Percentiles rank a stretch among this genome's conserved stretches.
phyloP scores from a whole-genome alignment of 2,797 vertebrate genomes.

The Sebastolobus alascanus region DNA sequence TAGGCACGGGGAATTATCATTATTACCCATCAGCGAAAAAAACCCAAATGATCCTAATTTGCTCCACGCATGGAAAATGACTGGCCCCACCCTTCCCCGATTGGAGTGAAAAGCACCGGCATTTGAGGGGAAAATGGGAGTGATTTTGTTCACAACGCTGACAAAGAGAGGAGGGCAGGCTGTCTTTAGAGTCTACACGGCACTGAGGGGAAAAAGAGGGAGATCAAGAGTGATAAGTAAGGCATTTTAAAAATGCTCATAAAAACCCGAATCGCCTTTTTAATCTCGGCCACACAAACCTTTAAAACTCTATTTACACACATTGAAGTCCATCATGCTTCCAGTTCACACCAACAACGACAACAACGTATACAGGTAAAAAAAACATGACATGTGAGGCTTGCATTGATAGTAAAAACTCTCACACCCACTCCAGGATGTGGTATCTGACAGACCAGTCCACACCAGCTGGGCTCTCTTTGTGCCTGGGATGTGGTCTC shows the following conservation, averaged over 20 bases:
- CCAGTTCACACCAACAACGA: conserved; percentile 24
- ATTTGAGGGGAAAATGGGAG: conserved; percentile 74
- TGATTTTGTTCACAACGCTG: conserved; percentile 65
- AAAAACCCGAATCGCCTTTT: conserved; percentile 22
- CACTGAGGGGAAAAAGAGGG: neutral
- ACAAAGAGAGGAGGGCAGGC: conserved; percentile 60
- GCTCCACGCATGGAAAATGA: conserved; percentile 58
- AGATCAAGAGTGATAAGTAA: conserved; percentile 27
- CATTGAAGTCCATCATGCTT: neutral
- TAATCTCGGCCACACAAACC: neutral
- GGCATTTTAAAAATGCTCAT: conserved; percentile 25
- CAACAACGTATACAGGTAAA: conserved; percentile 25
- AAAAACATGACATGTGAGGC: conserved; percentile 44
- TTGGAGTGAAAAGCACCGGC: conserved; percentile 61
- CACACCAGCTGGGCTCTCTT: conserved; percentile 94
- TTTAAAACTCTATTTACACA: neutral
- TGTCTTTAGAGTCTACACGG: conserved; percentile 29
- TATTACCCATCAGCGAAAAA: conserved; percentile 64
- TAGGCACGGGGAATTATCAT: conserved; percentile 60
- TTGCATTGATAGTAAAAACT: conserved; percentile 67
- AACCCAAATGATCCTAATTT: conserved; percentile 73
- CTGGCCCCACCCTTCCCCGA: conserved; percentile 73
- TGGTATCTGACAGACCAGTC: conserved; percentile 88
- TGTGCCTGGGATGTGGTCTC: conserved; percentile 92
- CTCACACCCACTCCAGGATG: conserved; percentile 86